Evolutionary conservation across 2,113 vertebrate species (phyloP).

Genomic region (Cygnus atratus): DNA sequence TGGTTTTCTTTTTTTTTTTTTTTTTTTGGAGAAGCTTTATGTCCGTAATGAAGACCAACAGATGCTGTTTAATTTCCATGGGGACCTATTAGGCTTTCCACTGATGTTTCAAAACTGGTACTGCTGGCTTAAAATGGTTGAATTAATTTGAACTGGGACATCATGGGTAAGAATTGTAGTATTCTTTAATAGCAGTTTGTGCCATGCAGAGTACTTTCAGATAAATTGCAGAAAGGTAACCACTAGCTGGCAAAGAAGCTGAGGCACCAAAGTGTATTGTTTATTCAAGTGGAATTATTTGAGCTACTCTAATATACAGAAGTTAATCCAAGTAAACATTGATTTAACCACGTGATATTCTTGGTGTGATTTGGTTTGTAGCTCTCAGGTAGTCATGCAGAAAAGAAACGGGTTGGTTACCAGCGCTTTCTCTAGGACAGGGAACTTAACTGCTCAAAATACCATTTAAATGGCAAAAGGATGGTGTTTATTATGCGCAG

Average conservation of each 20-base stretch:
- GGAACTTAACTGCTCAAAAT: background rate
- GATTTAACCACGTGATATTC: fast-evolving
- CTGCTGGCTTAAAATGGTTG: background rate
- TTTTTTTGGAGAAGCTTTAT: background rate
- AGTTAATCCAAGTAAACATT: background rate
- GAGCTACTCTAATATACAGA: background rate
- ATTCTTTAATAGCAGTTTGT: background rate
- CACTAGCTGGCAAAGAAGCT: background rate
- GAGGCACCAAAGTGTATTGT: fast-evolving
- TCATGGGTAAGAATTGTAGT: background rate
- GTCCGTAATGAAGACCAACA: conserved; percentile 7
- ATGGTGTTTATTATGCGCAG: background rate
- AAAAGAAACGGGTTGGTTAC: background rate
- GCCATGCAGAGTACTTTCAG: background rate
- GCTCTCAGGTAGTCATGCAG: background rate
- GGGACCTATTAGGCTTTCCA: background rate
- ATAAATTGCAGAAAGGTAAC: background rate
- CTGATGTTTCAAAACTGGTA: conserved; percentile 13
- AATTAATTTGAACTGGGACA: conserved; percentile 15
- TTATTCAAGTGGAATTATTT: background rate
- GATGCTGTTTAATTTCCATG: conserved; percentile 41
- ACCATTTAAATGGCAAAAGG: background rate
- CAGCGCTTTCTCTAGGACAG: background rate
- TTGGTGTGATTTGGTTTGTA: background rate
- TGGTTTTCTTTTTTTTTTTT: background rate